Evolutionary conservation across 2,888 invertebrate genomes (phyloP), one percentile per base, ranked within the genome.

Genomic region (Seira musarum): DNA sequence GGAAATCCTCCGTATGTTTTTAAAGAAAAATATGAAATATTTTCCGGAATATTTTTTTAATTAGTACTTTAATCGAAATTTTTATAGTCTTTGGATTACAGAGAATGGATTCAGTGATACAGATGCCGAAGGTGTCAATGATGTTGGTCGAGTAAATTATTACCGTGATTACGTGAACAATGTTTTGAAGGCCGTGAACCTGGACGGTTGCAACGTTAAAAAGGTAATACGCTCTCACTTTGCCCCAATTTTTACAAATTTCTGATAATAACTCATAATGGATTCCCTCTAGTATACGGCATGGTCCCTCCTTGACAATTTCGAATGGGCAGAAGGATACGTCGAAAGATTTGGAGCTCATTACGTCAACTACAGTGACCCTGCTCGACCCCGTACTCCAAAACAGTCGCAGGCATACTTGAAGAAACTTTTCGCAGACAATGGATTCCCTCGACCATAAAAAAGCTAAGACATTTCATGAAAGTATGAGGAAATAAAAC

Each of bases 291-390:
- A n/a, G 1, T 86, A 85, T 53, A 79, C 81, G 57, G 84, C 80
- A 10, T 85, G 85, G 84, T 67, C 69, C 17, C 60, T 85, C 2
- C 24, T 85, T 78, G 85, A 85, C 49, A 84, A 85, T 22, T 86
- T 85, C 78, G 84, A 84, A 74, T 83, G 81, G 78, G 69, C 78
- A 19, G 24, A 35, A 22, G 79, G 79, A 15, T 79, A 72, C 35
- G 63, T 72, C 1, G 85, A 85, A 73, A 72, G 84, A 35, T 86
- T 85, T 79, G 85, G 87, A 8, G 80, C 84, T 15, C 84, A 87
- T 57, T 82, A 57, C 19, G 87, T 87, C 0, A 84, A 87, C 67
- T 86, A 80, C 66, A 76, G 75, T 6, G 74, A 74, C 61, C 80
- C 80, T 49, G n/a, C n/a, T n/a, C 25, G 79, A 17, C 67, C 79